Conservation (phyloP, 23 tunicate species). For the Trididemnum nubilum region DNA sequence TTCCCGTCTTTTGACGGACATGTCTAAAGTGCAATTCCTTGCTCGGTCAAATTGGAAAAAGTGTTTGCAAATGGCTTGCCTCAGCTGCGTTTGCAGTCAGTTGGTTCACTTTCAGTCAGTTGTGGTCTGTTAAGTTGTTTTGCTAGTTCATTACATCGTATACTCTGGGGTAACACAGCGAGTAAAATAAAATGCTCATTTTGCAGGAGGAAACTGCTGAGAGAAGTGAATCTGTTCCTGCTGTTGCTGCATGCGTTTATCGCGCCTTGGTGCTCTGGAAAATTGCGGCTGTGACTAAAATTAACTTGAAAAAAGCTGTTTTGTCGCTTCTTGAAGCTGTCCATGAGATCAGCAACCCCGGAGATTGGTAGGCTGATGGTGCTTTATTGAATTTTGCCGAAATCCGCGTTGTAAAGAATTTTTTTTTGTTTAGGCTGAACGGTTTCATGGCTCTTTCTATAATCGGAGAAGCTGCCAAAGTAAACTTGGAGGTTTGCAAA, state of each 20-base stretch:
- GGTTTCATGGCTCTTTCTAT: constrained; percentile 63
- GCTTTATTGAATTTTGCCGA: neutral
- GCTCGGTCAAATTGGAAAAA: too few relatives aligned
- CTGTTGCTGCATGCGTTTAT: constrained; percentile 63
- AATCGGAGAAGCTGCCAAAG: constrained; percentile 77
- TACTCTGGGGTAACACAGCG: too few relatives aligned
- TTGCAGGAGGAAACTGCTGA: neutral
- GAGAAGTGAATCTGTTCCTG: constrained; percentile 46
- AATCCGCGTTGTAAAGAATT: neutral
- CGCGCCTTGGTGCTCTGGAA: constrained; percentile 68
- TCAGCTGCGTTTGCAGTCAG: too few relatives aligned
- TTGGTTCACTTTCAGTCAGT: too few relatives aligned
- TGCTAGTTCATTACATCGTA: too few relatives aligned
- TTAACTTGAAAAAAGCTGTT: constrained; percentile 66
- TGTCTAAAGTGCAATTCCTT: too few relatives aligned
- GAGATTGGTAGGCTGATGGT: constrained; percentile 58
- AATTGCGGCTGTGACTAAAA: constrained; percentile 27
- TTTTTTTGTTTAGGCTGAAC: constrained; percentile 36
- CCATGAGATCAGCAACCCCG: constrained; percentile 49
- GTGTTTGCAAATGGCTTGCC: too few relatives aligned
- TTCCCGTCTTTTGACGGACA: too few relatives aligned
- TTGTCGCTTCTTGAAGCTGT: constrained; percentile 45
- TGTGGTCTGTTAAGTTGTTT: too few relatives aligned
- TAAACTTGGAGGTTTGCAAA: constrained; percentile 29
- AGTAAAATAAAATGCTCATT: too few relatives aligned